A percentile compares a stretch with the other conserved stretches of the same genome.
Evolutionary conservation across 2,113 vertebrate species (phyloP).

Genomic region (Colaptes auratus): DNA sequence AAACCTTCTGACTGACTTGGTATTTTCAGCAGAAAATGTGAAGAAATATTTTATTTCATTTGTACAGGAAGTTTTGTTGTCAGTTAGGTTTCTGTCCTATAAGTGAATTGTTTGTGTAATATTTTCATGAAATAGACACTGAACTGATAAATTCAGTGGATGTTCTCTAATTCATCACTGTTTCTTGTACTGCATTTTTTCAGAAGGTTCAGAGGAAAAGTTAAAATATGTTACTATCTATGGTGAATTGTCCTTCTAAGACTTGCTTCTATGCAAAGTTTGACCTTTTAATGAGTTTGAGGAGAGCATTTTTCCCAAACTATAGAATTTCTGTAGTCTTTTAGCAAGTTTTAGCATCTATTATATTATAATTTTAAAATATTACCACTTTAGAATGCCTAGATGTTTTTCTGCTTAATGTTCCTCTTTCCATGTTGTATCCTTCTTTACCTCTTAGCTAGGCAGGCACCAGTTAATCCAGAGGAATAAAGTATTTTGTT

Average conservation of each 20-base stretch:
- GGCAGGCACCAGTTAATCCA: not conserved
- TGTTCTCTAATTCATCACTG: not conserved
- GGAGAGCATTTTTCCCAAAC: not conserved
- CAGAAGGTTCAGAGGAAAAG: not conserved
- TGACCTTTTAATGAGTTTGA: not conserved
- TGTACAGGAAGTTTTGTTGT: not conserved
- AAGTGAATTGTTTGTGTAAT: not conserved
- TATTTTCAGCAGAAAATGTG: not conserved
- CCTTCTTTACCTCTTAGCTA: not conserved
- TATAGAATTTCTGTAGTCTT: not conserved
- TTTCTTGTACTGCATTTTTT: not conserved
- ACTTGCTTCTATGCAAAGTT: not conserved
- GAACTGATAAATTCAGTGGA: not conserved
- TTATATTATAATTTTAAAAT: not conserved
- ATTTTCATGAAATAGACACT: not conserved
- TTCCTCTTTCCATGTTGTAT: not conserved
- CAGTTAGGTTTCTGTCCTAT: not conserved
- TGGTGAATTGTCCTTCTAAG: not conserved
- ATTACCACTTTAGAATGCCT: not conserved
- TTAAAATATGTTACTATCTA: not conserved
- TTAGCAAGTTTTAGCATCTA: not conserved
- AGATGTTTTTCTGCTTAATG: not conserved
- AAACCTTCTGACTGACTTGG: not conserved
- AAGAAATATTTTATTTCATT: not conserved
- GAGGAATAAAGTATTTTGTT: not conserved